These are phyloP conservation scores for Zoanthus sansibaricus DNA, from an alignment of 92 coral and sea anemone genomes.

Conservation along the genomic window DNA sequence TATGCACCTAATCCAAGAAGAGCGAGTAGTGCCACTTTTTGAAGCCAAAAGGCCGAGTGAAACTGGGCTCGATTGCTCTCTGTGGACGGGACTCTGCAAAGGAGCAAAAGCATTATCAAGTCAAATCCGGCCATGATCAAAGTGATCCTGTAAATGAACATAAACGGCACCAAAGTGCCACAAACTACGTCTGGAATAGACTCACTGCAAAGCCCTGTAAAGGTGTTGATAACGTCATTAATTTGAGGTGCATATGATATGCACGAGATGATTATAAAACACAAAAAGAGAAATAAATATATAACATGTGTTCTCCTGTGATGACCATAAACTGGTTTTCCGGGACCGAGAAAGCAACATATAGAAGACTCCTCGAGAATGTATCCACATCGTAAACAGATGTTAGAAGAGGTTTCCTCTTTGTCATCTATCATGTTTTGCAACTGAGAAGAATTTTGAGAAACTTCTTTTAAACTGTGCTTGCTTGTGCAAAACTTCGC, in stretches of 20 bases:
- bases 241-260: constrained; percentile 18
- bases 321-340: constrained; percentile 51
- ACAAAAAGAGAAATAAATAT: constrained; percentile 56
- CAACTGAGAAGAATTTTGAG: neutral
- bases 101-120: constrained; percentile 57
- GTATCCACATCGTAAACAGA: constrained; percentile 22
- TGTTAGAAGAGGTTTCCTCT: neutral
- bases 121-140: constrained; percentile 65
- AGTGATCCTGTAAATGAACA: constrained; percentile 63
- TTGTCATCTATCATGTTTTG: neutral
- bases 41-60: constrained; percentile 91
- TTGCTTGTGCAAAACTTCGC: neutral
- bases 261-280: constrained; percentile 18
- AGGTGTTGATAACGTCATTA: constrained; percentile 3
- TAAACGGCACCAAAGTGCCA: constrained; percentile 33
- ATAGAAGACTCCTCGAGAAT: constrained; percentile 43
- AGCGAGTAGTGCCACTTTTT: constrained; percentile 61
- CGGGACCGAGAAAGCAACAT: constrained; percentile 62
- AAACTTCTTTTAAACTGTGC: neutral
- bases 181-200: constrained; percentile 1
- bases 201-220: constrained; percentile 12
- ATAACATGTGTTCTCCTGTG: constrained; percentile 64
- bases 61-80: constrained; percentile 57
- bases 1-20: constrained; percentile 55
- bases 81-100: constrained; percentile 23